Evolutionary conservation across 2,888 invertebrate genomes (phyloP).

Genomic region (Pammene fasciana): DNA sequence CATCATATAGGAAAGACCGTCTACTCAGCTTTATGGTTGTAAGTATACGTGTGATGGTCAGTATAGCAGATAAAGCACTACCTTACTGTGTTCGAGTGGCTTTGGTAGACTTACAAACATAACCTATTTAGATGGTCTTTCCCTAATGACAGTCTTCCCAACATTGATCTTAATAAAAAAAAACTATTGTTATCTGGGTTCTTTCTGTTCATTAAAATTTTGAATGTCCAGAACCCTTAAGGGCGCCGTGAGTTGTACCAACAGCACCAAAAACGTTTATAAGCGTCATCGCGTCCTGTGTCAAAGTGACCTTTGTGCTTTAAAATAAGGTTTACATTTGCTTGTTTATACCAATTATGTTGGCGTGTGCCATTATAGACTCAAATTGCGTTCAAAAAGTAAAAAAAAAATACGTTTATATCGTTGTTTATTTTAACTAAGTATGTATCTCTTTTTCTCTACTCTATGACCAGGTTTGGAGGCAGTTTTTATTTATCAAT

Average conservation of each 20-base stretch:
- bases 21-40: no score
- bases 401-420: not conserved
- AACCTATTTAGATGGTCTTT: no score
- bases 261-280: not conserved
- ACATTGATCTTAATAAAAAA: no score
- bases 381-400: not conserved
- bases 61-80: no score
- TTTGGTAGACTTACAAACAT: no score
- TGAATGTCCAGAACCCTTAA: not conserved
- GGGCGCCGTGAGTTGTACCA: not conserved
- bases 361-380: not conserved
- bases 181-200: no score
- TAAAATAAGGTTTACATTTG: not conserved
- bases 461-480: slow-evolving; percentile 27
- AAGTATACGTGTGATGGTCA: no score
- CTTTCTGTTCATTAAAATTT: not conserved
- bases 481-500: slow-evolving; percentile 51
- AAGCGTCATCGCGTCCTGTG: not conserved
- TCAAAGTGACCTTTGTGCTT: not conserved
- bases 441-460: slow-evolving; percentile 34
- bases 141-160: no score
- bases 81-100: no score
- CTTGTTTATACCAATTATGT: not conserved
- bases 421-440: slow-evolving; percentile 6
- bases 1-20: no score